phyloP scores from a whole-genome alignment of 23 tunicate species.

The Styela clava region DNA sequence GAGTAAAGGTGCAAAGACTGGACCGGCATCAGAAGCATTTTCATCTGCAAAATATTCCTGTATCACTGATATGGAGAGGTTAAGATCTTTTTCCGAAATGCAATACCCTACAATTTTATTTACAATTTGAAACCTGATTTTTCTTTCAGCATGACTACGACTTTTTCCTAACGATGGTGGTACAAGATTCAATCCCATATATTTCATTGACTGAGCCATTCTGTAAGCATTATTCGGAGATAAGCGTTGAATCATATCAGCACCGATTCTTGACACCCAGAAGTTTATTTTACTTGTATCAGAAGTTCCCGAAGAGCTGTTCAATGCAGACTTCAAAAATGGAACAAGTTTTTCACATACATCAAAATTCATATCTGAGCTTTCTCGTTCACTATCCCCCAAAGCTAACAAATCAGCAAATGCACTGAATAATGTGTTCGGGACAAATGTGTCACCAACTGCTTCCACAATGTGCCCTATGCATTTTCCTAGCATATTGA shows the following conservation, averaged over 20 bases:
- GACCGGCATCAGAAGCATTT: slow-evolving; percentile 5
- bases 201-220: not conserved
- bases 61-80: not conserved
- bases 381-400: not conserved
- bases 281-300: not conserved
- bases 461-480: slow-evolving; percentile 11
- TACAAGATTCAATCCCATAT: slow-evolving; percentile 16
- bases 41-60: slow-evolving; percentile 3
- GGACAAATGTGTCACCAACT: not conserved
- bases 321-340: not conserved
- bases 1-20: slow-evolving; percentile 18
- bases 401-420: slow-evolving; percentile 19
- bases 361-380: not conserved
- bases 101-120: not conserved
- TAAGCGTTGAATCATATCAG: not conserved
- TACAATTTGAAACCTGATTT: slow-evolving; percentile 1
- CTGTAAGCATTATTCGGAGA: not conserved
- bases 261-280: slow-evolving; percentile 15
- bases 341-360: not conserved
- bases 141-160: not conserved
- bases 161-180: not conserved
- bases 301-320: not conserved
- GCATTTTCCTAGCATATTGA: not conserved
- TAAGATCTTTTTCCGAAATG: not conserved
- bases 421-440: not conserved